Conservation (phyloP, 2,113 vertebrate genomes). For the Coptodon rendalli region DNA sequence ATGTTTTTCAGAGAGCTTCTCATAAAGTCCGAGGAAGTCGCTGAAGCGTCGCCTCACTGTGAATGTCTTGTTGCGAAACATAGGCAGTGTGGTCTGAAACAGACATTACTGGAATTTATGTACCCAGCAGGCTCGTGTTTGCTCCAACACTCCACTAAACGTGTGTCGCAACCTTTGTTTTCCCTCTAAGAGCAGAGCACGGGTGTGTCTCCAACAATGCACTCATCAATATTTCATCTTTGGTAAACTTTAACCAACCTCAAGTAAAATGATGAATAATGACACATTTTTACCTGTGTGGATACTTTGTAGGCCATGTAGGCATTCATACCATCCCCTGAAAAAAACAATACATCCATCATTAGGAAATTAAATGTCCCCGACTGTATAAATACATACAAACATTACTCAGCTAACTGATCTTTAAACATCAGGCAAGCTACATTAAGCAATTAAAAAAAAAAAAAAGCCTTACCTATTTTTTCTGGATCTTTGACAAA, state of each 20-base stretch:
- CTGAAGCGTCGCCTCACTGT: constrained; percentile 93
- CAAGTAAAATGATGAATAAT: background rate
- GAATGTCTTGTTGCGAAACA: constrained; percentile 89
- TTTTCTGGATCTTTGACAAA: constrained; percentile 94
- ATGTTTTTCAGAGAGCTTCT: constrained; percentile 93
- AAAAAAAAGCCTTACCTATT: constrained; percentile 79
- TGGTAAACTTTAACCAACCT: background rate
- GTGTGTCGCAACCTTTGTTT: background rate
- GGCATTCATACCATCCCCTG: constrained; percentile 96
- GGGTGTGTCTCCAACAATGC: background rate
- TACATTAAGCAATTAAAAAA: background rate
- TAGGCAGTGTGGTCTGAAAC: constrained; percentile 83
- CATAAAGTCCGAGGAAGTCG: constrained; percentile 95
- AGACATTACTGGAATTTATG: background rate
- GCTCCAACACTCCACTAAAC: background rate
- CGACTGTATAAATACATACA: background rate
- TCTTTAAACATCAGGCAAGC: background rate
- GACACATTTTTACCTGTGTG: constrained; percentile 79
- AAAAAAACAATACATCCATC: background rate
- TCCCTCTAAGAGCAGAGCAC: background rate
- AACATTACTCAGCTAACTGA: background rate
- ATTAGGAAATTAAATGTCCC: background rate
- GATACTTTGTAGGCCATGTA: constrained; percentile 96
- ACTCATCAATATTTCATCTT: background rate
- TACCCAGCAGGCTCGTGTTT: background rate